Percentiles rank a stretch among this genome's conserved stretches.
phyloP scores from a whole-genome alignment of 1,140 invertebrate genomes.

The Bombus turneri region DNA sequence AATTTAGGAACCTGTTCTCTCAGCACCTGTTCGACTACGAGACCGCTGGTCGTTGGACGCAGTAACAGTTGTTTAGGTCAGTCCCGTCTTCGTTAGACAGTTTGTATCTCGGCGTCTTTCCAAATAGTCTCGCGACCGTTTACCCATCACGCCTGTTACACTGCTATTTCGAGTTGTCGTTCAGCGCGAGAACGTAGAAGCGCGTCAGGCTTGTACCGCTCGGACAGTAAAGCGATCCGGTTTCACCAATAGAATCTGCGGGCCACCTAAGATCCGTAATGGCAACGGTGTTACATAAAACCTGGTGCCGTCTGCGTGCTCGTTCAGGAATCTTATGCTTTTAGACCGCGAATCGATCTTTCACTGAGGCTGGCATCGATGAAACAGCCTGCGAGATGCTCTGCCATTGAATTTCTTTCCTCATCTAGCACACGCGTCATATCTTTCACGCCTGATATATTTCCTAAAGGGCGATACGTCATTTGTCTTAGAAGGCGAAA shows the following conservation, averaged over 20 bases:
- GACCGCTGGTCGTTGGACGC: background rate
- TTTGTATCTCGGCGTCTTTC: conserved; percentile 55
- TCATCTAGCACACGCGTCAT: conserved; percentile 7
- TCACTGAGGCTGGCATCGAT: background rate
- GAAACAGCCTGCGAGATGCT: background rate
- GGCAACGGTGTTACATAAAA: conserved; percentile 48
- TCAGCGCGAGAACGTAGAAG: conserved; percentile 19
- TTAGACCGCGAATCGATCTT: conserved; percentile 24
- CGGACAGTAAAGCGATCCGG: conserved; percentile 48
- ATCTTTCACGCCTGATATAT: conserved; percentile 45
- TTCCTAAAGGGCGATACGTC: conserved; percentile 38
- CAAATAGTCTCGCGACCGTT: conserved; percentile 57
- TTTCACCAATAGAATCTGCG: conserved; percentile 55
- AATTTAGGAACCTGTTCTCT: conserved; percentile 5
- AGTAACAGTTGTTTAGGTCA: conserved; percentile 46
- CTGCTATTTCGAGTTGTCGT: conserved; percentile 58
- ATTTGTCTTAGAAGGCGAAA: conserved; percentile 45
- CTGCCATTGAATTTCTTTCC: conserved; percentile 45
- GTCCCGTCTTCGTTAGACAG: conserved; percentile 9
- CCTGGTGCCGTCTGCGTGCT: background rate
- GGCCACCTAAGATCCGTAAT: conserved; percentile 33
- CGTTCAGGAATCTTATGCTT: background rate
- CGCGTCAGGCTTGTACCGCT: conserved; percentile 27
- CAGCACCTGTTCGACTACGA: conserved; percentile 26
- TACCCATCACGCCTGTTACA: conserved; percentile 41